phyloP scores from a whole-genome alignment of 2,113 vertebrate genomes.

The Eublepharis macularius region DNA sequence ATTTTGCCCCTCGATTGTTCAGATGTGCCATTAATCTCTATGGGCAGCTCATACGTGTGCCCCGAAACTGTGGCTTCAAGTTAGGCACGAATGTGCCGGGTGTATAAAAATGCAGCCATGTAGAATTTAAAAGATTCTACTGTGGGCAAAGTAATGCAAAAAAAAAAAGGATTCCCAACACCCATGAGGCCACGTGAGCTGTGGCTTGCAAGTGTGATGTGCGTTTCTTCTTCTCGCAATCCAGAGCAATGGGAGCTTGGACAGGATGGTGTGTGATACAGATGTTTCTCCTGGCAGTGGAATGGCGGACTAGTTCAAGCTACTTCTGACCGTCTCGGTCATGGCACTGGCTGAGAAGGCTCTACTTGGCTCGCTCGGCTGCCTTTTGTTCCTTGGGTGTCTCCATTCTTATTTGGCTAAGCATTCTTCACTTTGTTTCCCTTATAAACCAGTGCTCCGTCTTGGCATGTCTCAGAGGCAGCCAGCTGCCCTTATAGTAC shows the following conservation, averaged over 20 bases:
- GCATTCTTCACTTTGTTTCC: too few species aligned
- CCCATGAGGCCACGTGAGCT: not conserved
- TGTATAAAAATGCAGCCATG: not conserved
- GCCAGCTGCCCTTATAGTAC: constrained; percentile 7
- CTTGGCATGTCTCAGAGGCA: not conserved
- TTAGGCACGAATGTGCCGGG: not conserved
- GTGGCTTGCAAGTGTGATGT: not conserved
- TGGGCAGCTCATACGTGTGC: too few species aligned
- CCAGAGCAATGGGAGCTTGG: too few species aligned
- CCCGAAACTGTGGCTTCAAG: not conserved
- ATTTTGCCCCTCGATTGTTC: not conserved
- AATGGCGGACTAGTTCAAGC: not conserved
- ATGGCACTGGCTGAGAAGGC: not conserved
- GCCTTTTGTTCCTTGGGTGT: not conserved
- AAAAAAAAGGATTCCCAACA: not conserved
- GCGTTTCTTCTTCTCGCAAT: not conserved
- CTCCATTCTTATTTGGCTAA: not conserved
- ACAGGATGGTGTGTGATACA: not conserved
- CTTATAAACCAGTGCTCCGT: not conserved
- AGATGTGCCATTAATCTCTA: not conserved
- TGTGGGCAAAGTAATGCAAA: not conserved
- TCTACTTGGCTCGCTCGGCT: not conserved
- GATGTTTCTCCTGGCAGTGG: not conserved
- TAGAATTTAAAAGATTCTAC: not conserved
- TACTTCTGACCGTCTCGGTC: not conserved